Conservation (phyloP, 1,140 invertebrate species). For the Semibalanus balanoides region DNA sequence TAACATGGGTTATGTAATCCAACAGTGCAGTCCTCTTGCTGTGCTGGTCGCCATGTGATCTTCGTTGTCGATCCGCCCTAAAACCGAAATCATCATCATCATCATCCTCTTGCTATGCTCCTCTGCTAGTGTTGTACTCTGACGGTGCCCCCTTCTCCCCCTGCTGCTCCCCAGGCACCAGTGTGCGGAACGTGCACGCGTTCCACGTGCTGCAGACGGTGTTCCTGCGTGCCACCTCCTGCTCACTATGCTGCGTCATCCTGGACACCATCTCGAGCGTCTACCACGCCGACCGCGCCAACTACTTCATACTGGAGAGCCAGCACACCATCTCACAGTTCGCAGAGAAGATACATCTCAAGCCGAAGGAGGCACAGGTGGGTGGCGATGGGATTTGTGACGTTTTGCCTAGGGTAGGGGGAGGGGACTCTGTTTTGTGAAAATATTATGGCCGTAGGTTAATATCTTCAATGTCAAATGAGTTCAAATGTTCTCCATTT, state of each 20-base stretch:
- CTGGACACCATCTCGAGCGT: constrained; percentile 91
- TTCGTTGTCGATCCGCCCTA: too few relatives aligned
- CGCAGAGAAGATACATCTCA: constrained; percentile 83
- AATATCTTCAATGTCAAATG: too few relatives aligned
- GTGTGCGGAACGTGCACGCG: constrained; percentile 83
- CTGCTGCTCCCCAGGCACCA: constrained; percentile 36
- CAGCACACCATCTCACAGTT: constrained; percentile 91
- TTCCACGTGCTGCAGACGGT: constrained; percentile 90
- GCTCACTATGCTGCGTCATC: constrained; percentile 70
- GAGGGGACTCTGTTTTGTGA: too few relatives aligned
- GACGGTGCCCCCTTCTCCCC: constrained; percentile 5
- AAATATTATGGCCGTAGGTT: too few relatives aligned
- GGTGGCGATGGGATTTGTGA: constrained; percentile 6
- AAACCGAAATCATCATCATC: too few relatives aligned
- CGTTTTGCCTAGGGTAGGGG: too few relatives aligned
- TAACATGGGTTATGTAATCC: too few relatives aligned
- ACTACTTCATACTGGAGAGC: constrained; percentile 96
- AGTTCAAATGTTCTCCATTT: too few relatives aligned
- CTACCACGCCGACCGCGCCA: constrained; percentile 93
- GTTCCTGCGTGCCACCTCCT: constrained; percentile 75
- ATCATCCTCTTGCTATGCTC: too few relatives aligned
- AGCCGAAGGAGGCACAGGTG: constrained; percentile 75
- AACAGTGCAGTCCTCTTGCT: too few relatives aligned
- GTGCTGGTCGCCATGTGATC: too few relatives aligned
- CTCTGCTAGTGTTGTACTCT: too few relatives aligned